Evolutionary conservation across 1,140 invertebrate species (phyloP), one percentile per base, ranked within the genome.

Genomic region (Trichoplusia ni): DNA sequence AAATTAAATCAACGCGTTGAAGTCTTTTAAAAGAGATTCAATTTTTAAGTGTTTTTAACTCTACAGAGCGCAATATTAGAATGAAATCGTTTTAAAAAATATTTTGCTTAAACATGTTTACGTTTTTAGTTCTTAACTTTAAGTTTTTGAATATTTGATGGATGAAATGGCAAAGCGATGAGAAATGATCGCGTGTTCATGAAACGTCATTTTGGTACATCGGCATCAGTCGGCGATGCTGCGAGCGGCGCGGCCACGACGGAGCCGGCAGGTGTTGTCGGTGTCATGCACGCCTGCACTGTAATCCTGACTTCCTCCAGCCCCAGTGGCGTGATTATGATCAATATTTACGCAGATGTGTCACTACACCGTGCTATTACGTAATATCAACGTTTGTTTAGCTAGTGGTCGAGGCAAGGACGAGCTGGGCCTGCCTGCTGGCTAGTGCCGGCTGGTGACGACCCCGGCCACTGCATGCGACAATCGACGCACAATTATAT

Each of bases 331-430:
- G 79, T 82, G 84, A 86, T 83, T 79, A 77, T 81, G 74, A 77
- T 84, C 84, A 86, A 89, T 89, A 89, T 89, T 89, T 84, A 83
- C 80, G 64, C 75, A 84, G 75, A 84, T 85, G 70, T 78, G 62
- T 71, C 69, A 74, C 69, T 76, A 75, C 44, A 66, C 18, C 42
- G 64, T 67, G 73, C 67, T 73, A 73, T 85, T 82, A 86, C 78
- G 82, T 86, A 85, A 86, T 72, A 64, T 63, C 68, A 35, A 53
- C 69, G 73, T 77, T 80, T 80, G 74, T 75, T 77, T 73, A 67
- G 71, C 73, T 73, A 73, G 70, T 72, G 73, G 65, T 70, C 74
- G 77, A 62, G 49, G 74, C 77, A 78, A 84, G 81, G 79, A 79
- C 79, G 71, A 66, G 11, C 56, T 67, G 64, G 40, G 18, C 11